Percentiles rank a stretch among this genome's conserved stretches.
These are phyloP conservation scores for Sciurus carolinensis DNA, from an alignment of 2,797 vertebrate species.

Conservation along the genomic window DNA sequence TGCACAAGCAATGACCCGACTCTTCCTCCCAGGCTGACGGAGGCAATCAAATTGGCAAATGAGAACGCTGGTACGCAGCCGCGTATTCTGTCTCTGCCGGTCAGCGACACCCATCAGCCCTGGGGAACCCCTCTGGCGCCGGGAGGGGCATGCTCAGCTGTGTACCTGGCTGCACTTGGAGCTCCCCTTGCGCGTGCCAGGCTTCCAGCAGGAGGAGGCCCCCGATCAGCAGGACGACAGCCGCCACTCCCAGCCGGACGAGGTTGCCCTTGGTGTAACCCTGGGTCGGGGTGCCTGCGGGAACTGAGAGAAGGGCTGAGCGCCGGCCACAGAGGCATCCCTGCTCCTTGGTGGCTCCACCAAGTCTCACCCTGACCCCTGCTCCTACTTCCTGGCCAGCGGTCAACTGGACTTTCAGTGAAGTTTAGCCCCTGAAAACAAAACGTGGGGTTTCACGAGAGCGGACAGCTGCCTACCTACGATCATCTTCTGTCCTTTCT, in stretches of 20 bases:
- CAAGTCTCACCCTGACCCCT: neutral
- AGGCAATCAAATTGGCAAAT: neutral
- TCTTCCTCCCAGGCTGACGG: neutral
- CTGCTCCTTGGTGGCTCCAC: neutral
- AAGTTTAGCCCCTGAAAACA: no score
- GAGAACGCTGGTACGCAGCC: neutral
- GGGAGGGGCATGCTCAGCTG: neutral
- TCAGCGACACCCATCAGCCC: neutral
- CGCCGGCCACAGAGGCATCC: fast-evolving
- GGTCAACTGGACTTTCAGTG: neutral
- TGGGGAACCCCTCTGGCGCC: neutral
- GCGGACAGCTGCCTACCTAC: no score
- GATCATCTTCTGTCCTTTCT: no score
- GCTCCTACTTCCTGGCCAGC: neutral
- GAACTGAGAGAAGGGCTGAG: neutral
- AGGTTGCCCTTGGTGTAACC: neutral
- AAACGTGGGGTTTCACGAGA: no score
- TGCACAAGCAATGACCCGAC: neutral
- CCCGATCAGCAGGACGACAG: neutral
- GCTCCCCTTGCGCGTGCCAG: neutral
- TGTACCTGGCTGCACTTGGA: neutral
- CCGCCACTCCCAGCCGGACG: neutral
- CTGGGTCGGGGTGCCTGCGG: fast-evolving
- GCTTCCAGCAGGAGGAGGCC: neutral
- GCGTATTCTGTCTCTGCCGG: neutral